Evolutionary conservation across 1,140 invertebrate species (phyloP).

Genomic region (Leptestheria dahalacensis): DNA sequence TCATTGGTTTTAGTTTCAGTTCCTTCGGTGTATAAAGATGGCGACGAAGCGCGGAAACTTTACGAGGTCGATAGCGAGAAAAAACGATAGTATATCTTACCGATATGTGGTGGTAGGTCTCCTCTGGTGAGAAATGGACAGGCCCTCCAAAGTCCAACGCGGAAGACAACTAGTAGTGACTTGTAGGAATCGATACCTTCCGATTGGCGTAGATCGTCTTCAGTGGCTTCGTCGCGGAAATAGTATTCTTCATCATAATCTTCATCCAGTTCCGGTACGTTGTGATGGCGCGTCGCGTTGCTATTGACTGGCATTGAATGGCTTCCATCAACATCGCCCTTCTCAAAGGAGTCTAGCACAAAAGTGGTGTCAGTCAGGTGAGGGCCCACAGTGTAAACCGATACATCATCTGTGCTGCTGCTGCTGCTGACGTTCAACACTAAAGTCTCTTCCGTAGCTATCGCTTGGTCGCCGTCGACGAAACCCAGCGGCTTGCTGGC

Average conservation of each 20-base stretch:
- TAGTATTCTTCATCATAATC: not conserved
- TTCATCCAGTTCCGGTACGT: not conserved
- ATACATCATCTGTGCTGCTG: not conserved
- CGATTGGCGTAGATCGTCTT: not conserved
- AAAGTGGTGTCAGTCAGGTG: not conserved
- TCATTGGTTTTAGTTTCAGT: no score
- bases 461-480: not conserved
- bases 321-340: no score
- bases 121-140: slow-evolving; percentile 8
- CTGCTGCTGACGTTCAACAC: not conserved
- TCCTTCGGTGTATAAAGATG: not conserved
- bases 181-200: not conserved
- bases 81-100: slow-evolving; percentile 1
- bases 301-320: not conserved
- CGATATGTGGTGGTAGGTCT: slow-evolving; percentile 7
- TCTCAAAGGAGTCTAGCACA: no score
- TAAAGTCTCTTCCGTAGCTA: not conserved
- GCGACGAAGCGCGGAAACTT: not conserved
- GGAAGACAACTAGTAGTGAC: slow-evolving; percentile 11
- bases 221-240: not conserved
- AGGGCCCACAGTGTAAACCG: not conserved
- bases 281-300: not conserved
- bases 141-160: slow-evolving; percentile 11
- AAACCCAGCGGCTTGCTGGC: not conserved
- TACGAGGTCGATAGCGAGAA: no score